A percentile compares a stretch with the other conserved stretches of the same genome.
phyloP scores from a whole-genome alignment of 2,888 invertebrate species.

The Tanypteryx hageni region DNA sequence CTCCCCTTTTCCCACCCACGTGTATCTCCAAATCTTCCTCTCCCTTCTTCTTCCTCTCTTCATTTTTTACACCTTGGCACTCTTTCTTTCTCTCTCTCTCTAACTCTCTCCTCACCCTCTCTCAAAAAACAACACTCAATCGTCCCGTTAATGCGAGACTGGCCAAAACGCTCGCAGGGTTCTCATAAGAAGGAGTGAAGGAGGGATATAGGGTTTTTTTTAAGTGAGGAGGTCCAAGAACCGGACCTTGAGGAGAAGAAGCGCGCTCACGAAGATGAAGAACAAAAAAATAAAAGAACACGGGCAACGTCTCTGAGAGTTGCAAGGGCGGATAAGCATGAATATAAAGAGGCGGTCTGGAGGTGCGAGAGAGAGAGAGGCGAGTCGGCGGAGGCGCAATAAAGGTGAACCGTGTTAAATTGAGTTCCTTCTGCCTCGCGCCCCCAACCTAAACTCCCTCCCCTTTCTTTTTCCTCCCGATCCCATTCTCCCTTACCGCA shows the following conservation, averaged over 20 bases:
- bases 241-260: constrained; percentile 35
- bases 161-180: not conserved
- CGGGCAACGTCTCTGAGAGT: constrained; percentile 30
- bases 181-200: not conserved
- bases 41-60: not conserved
- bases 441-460: not conserved
- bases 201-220: not conserved
- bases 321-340: constrained; percentile 43
- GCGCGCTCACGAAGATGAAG: not conserved
- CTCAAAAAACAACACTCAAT: constrained; percentile 23
- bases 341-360: constrained; percentile 19
- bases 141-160: not conserved
- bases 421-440: constrained; percentile 57
- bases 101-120: constrained; percentile 2
- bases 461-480: not conserved
- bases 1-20: not conserved
- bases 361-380: not conserved
- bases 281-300: not conserved
- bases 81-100: not conserved
- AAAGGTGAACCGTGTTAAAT: constrained; percentile 64
- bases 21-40: not conserved
- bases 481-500: not conserved
- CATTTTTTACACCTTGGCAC: not conserved
- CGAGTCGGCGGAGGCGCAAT: constrained; percentile 34
- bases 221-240: constrained; percentile 30